Evolutionary conservation across 2,888 invertebrate genomes (phyloP).

Genomic region (Helicoverpa assulta): DNA sequence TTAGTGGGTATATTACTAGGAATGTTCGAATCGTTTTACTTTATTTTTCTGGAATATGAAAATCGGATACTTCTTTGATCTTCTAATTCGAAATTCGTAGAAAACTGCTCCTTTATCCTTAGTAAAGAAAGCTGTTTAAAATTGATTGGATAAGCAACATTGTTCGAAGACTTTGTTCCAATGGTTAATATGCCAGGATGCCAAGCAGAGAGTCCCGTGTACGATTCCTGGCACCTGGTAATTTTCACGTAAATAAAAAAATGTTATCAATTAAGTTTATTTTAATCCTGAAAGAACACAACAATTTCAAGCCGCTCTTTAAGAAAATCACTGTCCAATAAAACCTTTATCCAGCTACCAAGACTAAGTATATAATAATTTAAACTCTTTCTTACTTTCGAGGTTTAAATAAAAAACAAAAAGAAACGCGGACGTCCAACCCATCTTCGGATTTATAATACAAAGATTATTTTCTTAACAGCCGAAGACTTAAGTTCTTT

Average conservation of each 20-base stretch:
- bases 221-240: no score
- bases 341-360: neutral
- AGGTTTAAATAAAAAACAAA: neutral
- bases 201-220: no score
- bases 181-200: no score
- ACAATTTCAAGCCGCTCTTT: neutral
- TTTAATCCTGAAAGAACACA: no score
- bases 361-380: neutral
- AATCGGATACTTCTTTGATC: neutral
- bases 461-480: constrained; percentile 34
- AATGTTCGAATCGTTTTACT: neutral
- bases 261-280: no score
- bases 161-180: neutral
- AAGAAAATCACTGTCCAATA: constrained; percentile 4
- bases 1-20: neutral
- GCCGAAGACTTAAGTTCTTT: constrained; percentile 8
- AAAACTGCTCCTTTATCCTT: neutral
- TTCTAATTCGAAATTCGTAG: neutral
- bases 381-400: constrained; percentile 1
- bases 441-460: constrained; percentile 29
- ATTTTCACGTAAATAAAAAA: no score
- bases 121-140: neutral
- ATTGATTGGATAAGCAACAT: neutral
- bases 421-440: neutral
- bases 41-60: neutral